Evolutionary conservation across 2,797 vertebrate genomes (phyloP).

Genomic region (Gambusia yucatana): DNA sequence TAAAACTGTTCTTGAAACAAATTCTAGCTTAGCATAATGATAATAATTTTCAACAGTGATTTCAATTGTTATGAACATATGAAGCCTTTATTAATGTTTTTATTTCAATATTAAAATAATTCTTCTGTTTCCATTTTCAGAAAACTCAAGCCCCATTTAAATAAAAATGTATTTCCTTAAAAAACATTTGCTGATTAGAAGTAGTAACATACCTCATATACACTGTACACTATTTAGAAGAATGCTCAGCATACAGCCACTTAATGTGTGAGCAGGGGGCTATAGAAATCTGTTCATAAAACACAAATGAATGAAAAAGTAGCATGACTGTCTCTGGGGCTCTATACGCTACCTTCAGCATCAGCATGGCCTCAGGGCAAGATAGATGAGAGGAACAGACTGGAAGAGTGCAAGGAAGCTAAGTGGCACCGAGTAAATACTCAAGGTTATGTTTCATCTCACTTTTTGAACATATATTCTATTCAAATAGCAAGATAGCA

Average conservation of each 20-base stretch:
- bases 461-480: conserved; percentile 44
- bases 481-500: conserved; percentile 17
- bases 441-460: conserved; percentile 69
- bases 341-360: conserved; percentile 44
- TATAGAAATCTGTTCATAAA: conserved; percentile 65
- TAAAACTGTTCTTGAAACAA: neutral
- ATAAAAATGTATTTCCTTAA: neutral
- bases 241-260: conserved; percentile 49
- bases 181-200: neutral
- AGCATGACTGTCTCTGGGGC: conserved; percentile 55
- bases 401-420: conserved; percentile 51
- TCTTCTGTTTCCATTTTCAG: neutral
- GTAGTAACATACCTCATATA: conserved; percentile 1
- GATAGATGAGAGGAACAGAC: conserved; percentile 45
- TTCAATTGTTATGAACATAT: neutral
- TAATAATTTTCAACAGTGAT: neutral
- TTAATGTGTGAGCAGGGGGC: conserved; percentile 35
- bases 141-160: neutral
- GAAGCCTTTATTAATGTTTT: neutral
- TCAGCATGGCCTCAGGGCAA: conserved; percentile 60
- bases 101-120: neutral
- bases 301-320: conserved; percentile 64
- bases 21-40: neutral
- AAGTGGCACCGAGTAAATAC: conserved; percentile 54
- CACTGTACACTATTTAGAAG: conserved; percentile 7